Conservation (phyloP, 2,797 vertebrate genomes). For the Fratercula arctica region DNA sequence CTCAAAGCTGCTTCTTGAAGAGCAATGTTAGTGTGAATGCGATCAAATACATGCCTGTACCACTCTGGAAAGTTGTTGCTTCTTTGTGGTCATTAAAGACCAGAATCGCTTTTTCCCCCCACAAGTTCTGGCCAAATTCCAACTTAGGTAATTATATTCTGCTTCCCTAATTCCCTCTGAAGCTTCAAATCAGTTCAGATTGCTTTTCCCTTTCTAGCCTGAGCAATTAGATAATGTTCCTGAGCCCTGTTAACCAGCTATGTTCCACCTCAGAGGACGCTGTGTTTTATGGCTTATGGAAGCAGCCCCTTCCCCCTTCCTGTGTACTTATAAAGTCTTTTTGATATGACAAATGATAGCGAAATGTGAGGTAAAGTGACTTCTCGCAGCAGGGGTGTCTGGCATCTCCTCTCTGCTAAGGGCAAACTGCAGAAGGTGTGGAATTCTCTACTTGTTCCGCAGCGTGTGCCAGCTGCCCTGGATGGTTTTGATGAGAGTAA, state of each 20-base stretch:
- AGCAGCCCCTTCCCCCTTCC: neutral
- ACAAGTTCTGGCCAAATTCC: constrained; percentile 16
- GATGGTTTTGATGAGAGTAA: neutral
- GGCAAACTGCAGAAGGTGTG: neutral
- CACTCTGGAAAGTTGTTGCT: neutral
- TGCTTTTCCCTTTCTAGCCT: constrained; percentile 49
- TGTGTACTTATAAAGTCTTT: neutral
- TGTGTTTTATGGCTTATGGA: neutral
- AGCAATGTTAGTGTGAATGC: neutral
- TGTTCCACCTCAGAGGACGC: neutral
- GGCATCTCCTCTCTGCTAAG: neutral
- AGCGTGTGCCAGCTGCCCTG: fast-evolving
- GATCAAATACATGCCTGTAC: neutral
- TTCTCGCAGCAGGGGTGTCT: neutral
- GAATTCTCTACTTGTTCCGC: neutral
- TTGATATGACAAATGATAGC: neutral
- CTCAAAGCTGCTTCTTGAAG: neutral
- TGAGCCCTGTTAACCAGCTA: constrained; percentile 26
- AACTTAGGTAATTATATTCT: constrained; percentile 55
- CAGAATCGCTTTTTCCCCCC: neutral
- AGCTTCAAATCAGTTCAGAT: constrained; percentile 57
- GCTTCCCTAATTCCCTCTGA: constrained; percentile 47
- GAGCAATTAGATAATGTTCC: constrained; percentile 43
- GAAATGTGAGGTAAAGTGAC: neutral
- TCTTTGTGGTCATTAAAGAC: neutral